Evolutionary conservation across 1,140 invertebrate species (phyloP), one percentile per base, ranked within the genome.

Genomic region (Tetragnatha versicolor): DNA sequence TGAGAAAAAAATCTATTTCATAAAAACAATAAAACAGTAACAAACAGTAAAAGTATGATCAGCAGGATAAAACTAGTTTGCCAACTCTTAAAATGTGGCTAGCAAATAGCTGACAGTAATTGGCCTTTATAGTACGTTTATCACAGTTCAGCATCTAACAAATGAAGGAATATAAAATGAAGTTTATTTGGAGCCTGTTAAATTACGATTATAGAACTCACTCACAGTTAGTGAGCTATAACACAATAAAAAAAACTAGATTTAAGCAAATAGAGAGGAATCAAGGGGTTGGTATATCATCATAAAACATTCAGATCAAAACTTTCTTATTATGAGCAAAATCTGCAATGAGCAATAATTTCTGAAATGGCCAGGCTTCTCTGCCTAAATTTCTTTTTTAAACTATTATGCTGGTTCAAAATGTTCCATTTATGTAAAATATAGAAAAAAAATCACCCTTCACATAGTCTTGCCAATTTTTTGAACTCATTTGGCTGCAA

Each of bases 401-500:
- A 42, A 42, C 7, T 9, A 9, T 42, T 42, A 42, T 42, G 39
- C 39, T 9, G 7, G 17, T 42, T 9, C 7, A 42, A 9, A 42
- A 42, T 9, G 17, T 9, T 42, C 7, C 17, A 42, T 9, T 9
- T 42, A 42, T 42, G 39, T 42, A 42, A 9, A 9, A 42, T 9
- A 42, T 7, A 42, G 17, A 42, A 42, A 17, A 17, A 6, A 76
- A 72, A 60, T 83, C 87, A 93, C 88, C 96, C 96, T 69, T 98
- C 95, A 9, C 96, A 96, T 83, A 91, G 91, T 58, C 89, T 87
- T 17, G 93, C 27, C 97, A 76, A 99, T 78, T 90, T 89, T 85
- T 92, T 93, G 82, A 96, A 91, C 88, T 99, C 94, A 51, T 93
- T 90, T 80, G 98, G 97, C 3, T 89, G 91, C 37, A 99, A 85